These are phyloP conservation scores for Manduca sexta DNA, from an alignment of 1,140 invertebrate species.

Conservation along the genomic window DNA sequence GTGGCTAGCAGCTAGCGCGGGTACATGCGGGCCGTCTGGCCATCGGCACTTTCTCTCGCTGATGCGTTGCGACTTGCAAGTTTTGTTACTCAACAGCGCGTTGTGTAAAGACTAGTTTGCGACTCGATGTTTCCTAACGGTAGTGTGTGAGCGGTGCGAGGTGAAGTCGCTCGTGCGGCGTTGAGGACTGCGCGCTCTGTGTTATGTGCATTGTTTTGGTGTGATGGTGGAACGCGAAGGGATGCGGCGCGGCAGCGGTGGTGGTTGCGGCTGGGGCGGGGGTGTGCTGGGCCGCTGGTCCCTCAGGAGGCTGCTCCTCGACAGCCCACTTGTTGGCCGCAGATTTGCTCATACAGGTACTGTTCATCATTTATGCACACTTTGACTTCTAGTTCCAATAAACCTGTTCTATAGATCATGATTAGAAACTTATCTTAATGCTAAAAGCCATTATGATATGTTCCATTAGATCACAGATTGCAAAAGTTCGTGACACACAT, in stretches of 20 bases:
- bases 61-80: slow-evolving; percentile 53
- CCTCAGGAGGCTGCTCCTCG: slow-evolving; percentile 48
- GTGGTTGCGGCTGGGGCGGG: slow-evolving; percentile 62
- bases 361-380: not conserved
- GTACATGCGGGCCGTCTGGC: slow-evolving; percentile 42
- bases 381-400: too few relatives aligned
- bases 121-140: slow-evolving; percentile 38
- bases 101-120: slow-evolving; percentile 41
- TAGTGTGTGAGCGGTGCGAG: slow-evolving; percentile 28
- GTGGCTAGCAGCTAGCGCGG: too few relatives aligned
- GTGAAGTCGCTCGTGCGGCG: slow-evolving; percentile 22
- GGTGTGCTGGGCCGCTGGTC: slow-evolving; percentile 64
- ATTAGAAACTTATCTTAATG: too few relatives aligned
- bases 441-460: too few relatives aligned
- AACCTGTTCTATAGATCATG: too few relatives aligned
- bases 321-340: slow-evolving; percentile 59
- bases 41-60: slow-evolving; percentile 61
- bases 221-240: slow-evolving; percentile 64
- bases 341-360: slow-evolving; percentile 65
- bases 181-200: slow-evolving; percentile 12
- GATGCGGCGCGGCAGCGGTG: slow-evolving; percentile 48
- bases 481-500: too few relatives aligned
- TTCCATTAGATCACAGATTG: too few relatives aligned
- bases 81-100: slow-evolving; percentile 50
- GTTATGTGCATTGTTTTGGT: slow-evolving; percentile 47